Percentiles rank a stretch among this genome's conserved stretches.
phyloP scores from a whole-genome alignment of 2,888 invertebrate species.

The Emmelina monodactyla region DNA sequence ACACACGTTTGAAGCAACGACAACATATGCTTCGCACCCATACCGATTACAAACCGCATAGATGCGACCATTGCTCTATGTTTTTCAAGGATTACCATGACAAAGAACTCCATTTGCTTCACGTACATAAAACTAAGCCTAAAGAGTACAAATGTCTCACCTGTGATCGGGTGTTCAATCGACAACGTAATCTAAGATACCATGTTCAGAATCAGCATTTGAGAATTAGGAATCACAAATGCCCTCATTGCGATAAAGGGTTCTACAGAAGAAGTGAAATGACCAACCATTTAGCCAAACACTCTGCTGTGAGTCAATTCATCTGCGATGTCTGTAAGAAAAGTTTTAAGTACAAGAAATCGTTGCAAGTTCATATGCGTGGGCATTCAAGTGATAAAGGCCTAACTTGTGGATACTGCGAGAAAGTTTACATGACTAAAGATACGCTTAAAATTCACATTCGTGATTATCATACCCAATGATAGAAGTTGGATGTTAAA shows the following conservation, averaged over 20 bases:
- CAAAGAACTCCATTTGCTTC: too few relatives aligned
- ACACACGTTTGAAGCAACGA: too few relatives aligned
- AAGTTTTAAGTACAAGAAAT: neutral
- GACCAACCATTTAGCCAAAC: constrained; percentile 16
- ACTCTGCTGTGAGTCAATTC: constrained; percentile 5
- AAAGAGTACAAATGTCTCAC: too few relatives aligned
- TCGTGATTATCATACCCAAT: neutral
- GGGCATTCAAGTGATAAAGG: constrained; percentile 2
- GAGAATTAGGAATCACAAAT: constrained; percentile 14
- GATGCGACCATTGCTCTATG: constrained; percentile 24
- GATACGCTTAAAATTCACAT: neutral
- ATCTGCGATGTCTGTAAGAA: constrained; percentile 4
- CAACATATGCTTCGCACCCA: constrained; percentile 21
- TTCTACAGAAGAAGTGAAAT: constrained; percentile 28
- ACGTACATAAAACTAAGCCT: too few relatives aligned
- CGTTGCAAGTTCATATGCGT: neutral
- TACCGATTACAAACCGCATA: constrained; percentile 11
- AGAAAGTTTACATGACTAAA: neutral
- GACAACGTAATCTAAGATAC: too few relatives aligned
- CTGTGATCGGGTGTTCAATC: too few relatives aligned
- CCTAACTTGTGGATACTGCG: neutral
- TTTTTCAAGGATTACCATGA: constrained; percentile 14
- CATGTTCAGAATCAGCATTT: too few relatives aligned
- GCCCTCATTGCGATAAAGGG: constrained; percentile 16
- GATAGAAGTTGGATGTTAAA: too few relatives aligned